Conservation (phyloP, 2,113 vertebrate species). For the Eptesicus fuscus region DNA sequence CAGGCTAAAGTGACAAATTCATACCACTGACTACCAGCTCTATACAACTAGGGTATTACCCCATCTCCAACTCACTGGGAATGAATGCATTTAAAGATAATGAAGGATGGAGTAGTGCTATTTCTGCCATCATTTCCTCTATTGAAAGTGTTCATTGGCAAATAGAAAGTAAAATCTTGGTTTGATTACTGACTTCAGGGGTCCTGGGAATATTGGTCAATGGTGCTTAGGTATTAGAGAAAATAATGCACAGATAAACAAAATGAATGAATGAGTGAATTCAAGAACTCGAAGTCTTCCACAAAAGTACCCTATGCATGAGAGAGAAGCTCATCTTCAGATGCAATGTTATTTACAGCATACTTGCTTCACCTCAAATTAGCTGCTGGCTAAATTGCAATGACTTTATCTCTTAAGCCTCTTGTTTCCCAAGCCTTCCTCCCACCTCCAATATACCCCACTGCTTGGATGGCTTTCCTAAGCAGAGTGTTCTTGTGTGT, state of each 20-base stretch:
- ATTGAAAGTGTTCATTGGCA: neutral
- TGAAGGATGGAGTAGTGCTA: neutral
- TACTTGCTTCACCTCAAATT: neutral
- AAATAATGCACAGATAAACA: neutral
- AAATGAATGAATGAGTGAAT: neutral
- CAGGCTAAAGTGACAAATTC: neutral
- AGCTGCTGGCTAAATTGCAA: neutral
- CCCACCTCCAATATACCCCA: neutral
- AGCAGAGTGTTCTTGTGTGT: neutral
- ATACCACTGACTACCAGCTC: neutral
- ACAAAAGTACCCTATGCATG: neutral
- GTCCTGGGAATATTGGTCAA: neutral
- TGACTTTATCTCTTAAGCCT: neutral
- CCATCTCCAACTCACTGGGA: neutral
- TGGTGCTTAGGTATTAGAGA: neutral
- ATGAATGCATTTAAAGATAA: neutral
- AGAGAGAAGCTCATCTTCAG: neutral
- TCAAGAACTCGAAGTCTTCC: neutral
- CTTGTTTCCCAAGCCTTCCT: accelerated
- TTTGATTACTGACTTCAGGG: neutral
- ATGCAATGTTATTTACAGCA: neutral
- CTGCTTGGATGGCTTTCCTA: neutral
- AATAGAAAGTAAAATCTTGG: neutral
- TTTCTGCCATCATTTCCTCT: neutral
- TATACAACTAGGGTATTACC: neutral